These are phyloP conservation scores for Clarias platycephalus DNA, from an alignment of 2,797 vertebrate species.

Conservation along the genomic window DNA sequence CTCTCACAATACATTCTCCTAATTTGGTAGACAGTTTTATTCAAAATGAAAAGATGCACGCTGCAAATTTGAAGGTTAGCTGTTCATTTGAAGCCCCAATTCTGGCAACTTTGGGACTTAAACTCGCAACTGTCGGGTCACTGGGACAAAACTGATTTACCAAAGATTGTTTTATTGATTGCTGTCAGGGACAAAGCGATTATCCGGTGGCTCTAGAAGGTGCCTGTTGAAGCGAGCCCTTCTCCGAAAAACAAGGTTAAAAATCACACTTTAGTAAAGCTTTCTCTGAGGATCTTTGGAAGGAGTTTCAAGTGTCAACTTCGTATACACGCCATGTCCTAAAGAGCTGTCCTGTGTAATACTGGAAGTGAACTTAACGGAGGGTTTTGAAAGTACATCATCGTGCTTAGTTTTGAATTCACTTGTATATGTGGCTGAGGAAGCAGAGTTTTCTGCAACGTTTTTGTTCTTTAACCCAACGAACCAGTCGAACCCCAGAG, in stretches of 20 bases:
- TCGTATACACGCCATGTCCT: background rate
- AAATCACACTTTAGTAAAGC: background rate
- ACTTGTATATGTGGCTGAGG: too few species aligned
- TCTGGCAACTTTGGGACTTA: background rate
- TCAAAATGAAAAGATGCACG: background rate
- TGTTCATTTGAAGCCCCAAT: background rate
- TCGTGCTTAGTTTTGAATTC: background rate
- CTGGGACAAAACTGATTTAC: background rate
- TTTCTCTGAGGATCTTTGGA: background rate
- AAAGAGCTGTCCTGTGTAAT: background rate
- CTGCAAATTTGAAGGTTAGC: background rate
- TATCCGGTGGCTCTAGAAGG: background rate
- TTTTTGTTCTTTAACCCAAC: background rate
- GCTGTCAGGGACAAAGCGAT: background rate
- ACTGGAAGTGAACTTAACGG: background rate
- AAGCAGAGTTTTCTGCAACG: background rate
- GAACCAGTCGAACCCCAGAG: background rate
- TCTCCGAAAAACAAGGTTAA: background rate
- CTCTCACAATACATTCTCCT: background rate
- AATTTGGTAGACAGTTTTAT: background rate
- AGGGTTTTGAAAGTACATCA: background rate
- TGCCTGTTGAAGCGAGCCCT: too few species aligned
- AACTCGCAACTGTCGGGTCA: background rate
- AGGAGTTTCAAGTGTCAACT: background rate
- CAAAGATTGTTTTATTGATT: constrained; percentile 17